Evolutionary conservation across 2,888 invertebrate genomes (phyloP), one percentile per base, ranked within the genome.

Genomic region (Phasia obesa): DNA sequence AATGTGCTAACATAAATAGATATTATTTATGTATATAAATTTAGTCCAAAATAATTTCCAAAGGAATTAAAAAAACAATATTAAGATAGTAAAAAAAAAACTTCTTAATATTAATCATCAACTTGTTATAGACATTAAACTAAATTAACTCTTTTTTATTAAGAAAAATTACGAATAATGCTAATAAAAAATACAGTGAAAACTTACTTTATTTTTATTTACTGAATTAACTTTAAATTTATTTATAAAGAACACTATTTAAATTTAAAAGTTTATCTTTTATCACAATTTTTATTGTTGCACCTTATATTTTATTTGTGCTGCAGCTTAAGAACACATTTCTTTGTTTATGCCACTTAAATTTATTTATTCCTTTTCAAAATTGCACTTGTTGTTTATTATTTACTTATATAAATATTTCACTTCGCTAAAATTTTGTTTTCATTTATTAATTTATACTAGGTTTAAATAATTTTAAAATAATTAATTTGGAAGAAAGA

Each of bases 281-380:
- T 38, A 47, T 51, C 21, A 57, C 31, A 44, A 42, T n/a, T 51
- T 35, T 35, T 53, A 7, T 51, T 60, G 15, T 42, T 51, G 60
- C 60, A 71, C 38, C 19, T 4, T 49, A 38, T 25, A 17, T 21
- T 53, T 62, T 27, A 15, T 75, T 80, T 38, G 19, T 25, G 19
- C 11, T 74, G 53, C 55, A 69, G 55, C 64, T 55, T 53, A 27
- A 17, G 17, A n/a, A 13, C 76, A 57, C 57, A n/a, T 42, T 27
- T 62, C 70, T 70, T 70, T 78, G 78, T 78, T 71, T 64, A 44
- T 59, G 27, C 42, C 47, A 31, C 53, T 23, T 11, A 35, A 31
- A 55, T 47, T 13, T 17, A 13, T 42, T 62, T 17, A 13, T 42
- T 62, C 21, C 38, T 51, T 57, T 6, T 23, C 11, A 59, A 49